Base-by-base conservation (phyloP, 2,888 invertebrate genomes). In the Colletes collaris region DNA sequence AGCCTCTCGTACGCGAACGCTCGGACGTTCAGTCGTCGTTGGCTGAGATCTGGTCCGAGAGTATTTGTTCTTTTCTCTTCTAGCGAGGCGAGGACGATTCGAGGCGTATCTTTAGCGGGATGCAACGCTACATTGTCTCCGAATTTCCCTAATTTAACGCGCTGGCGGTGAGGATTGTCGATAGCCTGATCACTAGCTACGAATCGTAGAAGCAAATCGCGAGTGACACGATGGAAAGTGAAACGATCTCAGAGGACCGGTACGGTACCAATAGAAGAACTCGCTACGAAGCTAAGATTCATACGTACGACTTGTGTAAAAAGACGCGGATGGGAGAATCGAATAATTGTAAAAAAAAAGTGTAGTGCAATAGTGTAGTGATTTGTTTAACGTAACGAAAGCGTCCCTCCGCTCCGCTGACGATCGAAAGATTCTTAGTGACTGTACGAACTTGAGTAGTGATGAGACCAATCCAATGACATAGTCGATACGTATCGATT, bases 281-380 rank as follows among this genome's bases (percentile, higher is more conserved):
- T 44, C 7, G 44, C 10, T 46, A 3, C 40, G 13, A 64, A 19
- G 13, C 27, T 19, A 60, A 46, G 44, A 62, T 13, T 19, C 11
- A 19, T 3, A 60, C 64, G 64, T 55, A 40, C 59, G 59, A 16
- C 50, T 50, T 59, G 50, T 37, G 64, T 64, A 52, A 58, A 52
- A 44, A 35, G 8, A 60, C 60, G 52, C 46, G 63, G n/a, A 49
- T 27, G 11, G 13, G 40, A 53, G 53, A 53, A 40, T 49, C 55
- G 55, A 75, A 52, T 72, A 71, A 78, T 67, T 87, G 87, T 87
- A 86, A 86, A 86, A 86, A 86, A 62, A 52, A 5, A 85, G 86
- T 80, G 85, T 86, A 84, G 86, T 86, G 86, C 86, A 86, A 86
- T 86, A 85, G 84, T 75, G 75, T 82, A 85, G 80, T 67, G 73